A percentile compares a stretch with the other conserved stretches of the same genome.
These are phyloP conservation scores for Phenganax stokvisi DNA, from an alignment of 92 coral and sea anemone genomes.

Conservation along the genomic window DNA sequence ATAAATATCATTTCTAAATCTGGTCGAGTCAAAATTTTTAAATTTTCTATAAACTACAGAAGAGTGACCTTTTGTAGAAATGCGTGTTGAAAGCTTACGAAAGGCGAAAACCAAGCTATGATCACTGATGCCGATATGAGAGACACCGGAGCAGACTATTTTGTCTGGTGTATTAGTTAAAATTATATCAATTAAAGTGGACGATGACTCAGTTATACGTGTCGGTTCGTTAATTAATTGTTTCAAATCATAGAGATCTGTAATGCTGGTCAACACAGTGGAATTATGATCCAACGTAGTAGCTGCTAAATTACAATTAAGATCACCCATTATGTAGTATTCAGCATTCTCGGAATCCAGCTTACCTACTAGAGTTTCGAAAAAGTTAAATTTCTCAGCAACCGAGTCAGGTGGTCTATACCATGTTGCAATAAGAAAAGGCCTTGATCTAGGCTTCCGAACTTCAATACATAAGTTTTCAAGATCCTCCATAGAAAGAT, in stretches of 20 bases:
- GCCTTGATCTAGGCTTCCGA: constrained; percentile 46
- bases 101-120: constrained; percentile 56
- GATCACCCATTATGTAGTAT: constrained; percentile 48
- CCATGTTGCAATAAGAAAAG: constrained; percentile 55
- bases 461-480: constrained; percentile 51
- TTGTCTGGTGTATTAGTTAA: constrained; percentile 40
- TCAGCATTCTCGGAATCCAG: constrained; percentile 51
- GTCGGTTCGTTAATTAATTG: constrained; percentile 41
- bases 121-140: constrained; percentile 56
- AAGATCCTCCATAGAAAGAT: constrained; percentile 25
- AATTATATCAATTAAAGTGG: constrained; percentile 38
- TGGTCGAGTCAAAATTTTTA: constrained; percentile 22
- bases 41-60: constrained; percentile 41
- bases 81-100: constrained; percentile 51
- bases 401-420: constrained; percentile 54
- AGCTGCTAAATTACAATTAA: constrained; percentile 53
- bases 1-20: constrained; percentile 36
- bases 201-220: constrained; percentile 37
- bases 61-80: constrained; percentile 44
- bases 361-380: constrained; percentile 46
- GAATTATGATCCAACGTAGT: constrained; percentile 44
- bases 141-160: constrained; percentile 42
- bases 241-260: constrained; percentile 47
- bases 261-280: constrained; percentile 28
- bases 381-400: constrained; percentile 26